phyloP scores from a whole-genome alignment of 2,113 vertebrate species.

The Pterophyllum scalare region DNA sequence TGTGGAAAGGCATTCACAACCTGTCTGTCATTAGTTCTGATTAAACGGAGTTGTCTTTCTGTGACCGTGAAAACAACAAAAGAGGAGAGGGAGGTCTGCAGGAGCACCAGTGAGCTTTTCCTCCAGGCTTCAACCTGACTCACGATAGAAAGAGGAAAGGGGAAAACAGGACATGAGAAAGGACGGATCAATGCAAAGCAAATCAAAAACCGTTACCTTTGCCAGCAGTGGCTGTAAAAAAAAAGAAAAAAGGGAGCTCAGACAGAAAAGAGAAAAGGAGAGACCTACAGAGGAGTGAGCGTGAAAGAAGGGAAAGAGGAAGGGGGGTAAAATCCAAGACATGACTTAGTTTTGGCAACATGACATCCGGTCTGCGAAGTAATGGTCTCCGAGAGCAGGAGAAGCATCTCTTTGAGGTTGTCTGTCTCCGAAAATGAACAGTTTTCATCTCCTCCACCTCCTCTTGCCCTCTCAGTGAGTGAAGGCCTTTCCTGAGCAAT shows the following conservation, averaged over 20 bases:
- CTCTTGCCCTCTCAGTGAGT: background rate
- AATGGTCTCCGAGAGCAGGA: slow-evolving; percentile 63
- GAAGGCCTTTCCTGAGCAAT: slow-evolving; percentile 15
- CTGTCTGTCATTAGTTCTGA: background rate
- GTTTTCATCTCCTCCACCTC: background rate
- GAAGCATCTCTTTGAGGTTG: slow-evolving; percentile 67
- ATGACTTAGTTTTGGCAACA: slow-evolving; percentile 44
- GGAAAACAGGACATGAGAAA: background rate
- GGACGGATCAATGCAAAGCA: background rate
- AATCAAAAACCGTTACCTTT: background rate
- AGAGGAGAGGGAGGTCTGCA: background rate
- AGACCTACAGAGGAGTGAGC: background rate
- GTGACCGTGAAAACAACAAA: background rate
- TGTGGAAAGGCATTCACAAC: slow-evolving; percentile 4
- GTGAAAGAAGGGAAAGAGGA: background rate
- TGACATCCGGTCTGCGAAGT: slow-evolving; percentile 66
- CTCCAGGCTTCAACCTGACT: slow-evolving; percentile 49
- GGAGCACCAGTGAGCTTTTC: slow-evolving; percentile 44
- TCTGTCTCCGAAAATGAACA: background rate
- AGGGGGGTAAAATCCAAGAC: background rate
- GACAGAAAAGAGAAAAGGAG: background rate
- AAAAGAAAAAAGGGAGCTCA: background rate
- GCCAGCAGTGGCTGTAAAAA: background rate
- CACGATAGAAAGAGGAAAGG: slow-evolving; percentile 1
- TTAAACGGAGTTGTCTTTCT: background rate